Conservation (phyloP, 2,888 invertebrate genomes). For the Drosophila colorata region DNA sequence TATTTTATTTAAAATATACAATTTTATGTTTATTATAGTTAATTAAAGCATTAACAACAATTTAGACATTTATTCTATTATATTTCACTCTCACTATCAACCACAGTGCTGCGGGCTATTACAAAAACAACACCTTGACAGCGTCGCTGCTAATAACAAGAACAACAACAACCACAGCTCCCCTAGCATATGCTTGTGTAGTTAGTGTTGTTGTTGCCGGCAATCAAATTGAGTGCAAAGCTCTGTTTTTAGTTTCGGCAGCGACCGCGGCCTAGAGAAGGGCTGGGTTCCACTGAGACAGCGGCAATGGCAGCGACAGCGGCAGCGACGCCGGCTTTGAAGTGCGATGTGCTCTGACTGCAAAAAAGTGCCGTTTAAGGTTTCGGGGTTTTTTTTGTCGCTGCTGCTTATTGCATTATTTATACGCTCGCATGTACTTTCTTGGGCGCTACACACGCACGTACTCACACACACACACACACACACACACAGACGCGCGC, state of each 20-base stretch:
- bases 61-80: background rate
- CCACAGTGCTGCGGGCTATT: conserved; percentile 44
- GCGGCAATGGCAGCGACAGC: conserved; percentile 10
- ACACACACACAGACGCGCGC: conserved; percentile 35
- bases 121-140: conserved; percentile 41
- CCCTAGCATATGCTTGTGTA: conserved; percentile 13
- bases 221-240: conserved; percentile 74
- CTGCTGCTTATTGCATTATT: conserved; percentile 72
- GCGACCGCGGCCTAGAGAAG: conserved; percentile 57
- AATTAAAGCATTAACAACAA: background rate
- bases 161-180: conserved; percentile 30
- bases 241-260: conserved; percentile 59
- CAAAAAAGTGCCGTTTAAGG: conserved; percentile 75
- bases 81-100: background rate
- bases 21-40: background rate
- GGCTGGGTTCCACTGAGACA: conserved; percentile 28
- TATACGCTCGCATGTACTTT: conserved; percentile 57
- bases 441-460: conserved; percentile 38
- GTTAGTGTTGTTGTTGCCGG: conserved; percentile 23
- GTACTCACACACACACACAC: conserved; percentile 12
- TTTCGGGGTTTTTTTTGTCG: conserved; percentile 65
- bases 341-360: conserved; percentile 72
- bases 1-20: background rate
- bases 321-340: conserved; percentile 50
- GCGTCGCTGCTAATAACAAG: background rate